A percentile compares a stretch with the other conserved stretches of the same genome.
phyloP scores from a whole-genome alignment of 2,797 vertebrate species.

The Poeciliopsis paucimaculata region DNA sequence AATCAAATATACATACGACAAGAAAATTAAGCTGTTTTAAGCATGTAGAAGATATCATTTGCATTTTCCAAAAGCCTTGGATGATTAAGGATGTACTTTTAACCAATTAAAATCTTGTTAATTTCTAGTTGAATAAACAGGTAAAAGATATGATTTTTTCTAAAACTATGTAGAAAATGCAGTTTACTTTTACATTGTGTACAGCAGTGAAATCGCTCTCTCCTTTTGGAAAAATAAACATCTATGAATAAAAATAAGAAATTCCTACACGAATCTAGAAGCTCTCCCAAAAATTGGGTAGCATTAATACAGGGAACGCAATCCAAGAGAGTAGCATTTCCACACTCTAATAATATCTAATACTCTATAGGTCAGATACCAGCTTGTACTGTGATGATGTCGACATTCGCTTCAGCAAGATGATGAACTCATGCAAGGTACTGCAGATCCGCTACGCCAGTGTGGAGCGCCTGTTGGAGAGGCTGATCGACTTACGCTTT shows the following conservation, averaged over 20 bases:
- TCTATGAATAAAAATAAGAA: background rate
- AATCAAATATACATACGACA: background rate
- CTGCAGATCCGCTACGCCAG: slow-evolving; percentile 98
- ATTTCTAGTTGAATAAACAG: background rate
- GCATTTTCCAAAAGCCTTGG: background rate
- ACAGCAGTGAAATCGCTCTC: background rate
- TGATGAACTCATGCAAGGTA: slow-evolving; percentile 99
- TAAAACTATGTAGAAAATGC: background rate
- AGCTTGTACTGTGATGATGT: slow-evolving; percentile 97
- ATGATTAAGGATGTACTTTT: background rate
- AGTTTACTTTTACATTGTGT: background rate
- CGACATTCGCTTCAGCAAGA: slow-evolving; percentile 99
- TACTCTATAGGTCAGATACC: slow-evolving; percentile 88
- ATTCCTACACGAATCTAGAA: background rate
- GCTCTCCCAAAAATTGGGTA: background rate
- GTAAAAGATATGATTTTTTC: background rate
- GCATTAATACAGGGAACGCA: slow-evolving; percentile 3
- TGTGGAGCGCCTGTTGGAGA: slow-evolving; percentile 92
- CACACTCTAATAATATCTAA: slow-evolving; percentile 12
- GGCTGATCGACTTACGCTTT: slow-evolving; percentile 95
- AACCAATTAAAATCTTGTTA: background rate
- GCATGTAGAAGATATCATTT: background rate
- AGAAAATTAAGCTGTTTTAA: background rate
- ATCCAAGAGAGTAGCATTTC: slow-evolving; percentile 6
- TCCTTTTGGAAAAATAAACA: slow-evolving; percentile 1